Base-by-base conservation (phyloP, 2,888 invertebrate genomes). In the Lampropteryx suffumata region DNA sequence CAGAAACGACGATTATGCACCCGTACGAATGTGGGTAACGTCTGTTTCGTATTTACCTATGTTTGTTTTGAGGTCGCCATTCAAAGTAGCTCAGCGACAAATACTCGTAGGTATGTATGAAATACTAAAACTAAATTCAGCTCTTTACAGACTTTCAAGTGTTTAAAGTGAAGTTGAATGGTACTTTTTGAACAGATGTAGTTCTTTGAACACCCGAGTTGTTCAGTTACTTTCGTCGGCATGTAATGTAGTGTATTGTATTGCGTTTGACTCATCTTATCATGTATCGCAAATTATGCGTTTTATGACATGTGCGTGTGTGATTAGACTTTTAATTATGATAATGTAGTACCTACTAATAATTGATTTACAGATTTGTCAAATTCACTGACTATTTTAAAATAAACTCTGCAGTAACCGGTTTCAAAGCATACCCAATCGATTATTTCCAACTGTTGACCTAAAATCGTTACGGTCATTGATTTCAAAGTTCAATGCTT, bases 401-500 rank as follows among this genome's bases (percentile, higher is more conserved):
- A 28, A 11, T 12, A 0, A 9, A 34, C 14, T 14, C 7, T 32
- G 33, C 27, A 33, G 32, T 30, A 29, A 37, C 3, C n/a, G n/a
- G 7, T 24, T 11, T 30, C 12, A 32, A 41, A 30, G 24, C 12
- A 13, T n/a, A n/a, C n/a, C n/a, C 11, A 36, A 43, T 43, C 32
- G 37, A 50, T 43, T 50, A 36, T 42, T 50, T 39, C 27, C 43
- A 42, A 42, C 28, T 26, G 41, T 43, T 48, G 53, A 53, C 44
- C 53, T 40, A 49, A 35, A 48, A 40, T 40, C 14, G 53, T 53
- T 49, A 53, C 53, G 48, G 44, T 53, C 44, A 48, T 49, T 41
- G 53, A 49, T 53, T 53, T 44, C 44, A 53, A 53, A 48, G 53
- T 48, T 53, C 53, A 53, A 41, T 53, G 52, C 42, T 44, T 48